A percentile compares a stretch with the other conserved stretches of the same genome.
Evolutionary conservation across 2,113 vertebrate species (phyloP).

Genomic region (Coregonus clupeaformis): DNA sequence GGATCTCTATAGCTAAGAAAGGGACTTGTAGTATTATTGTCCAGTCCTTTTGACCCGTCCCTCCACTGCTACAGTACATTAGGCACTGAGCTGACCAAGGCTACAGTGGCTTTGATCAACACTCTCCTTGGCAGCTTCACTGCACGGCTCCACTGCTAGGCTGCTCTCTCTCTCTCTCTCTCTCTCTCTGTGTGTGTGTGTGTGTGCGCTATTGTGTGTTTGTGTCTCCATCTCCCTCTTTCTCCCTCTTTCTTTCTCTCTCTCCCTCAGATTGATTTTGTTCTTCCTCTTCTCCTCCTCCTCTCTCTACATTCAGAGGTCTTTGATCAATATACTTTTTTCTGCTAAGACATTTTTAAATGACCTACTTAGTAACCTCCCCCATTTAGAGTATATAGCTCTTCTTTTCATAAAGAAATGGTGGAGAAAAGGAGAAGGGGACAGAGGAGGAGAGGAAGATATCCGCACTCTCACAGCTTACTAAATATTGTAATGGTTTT

Average conservation of each 20-base stretch:
- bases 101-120: not conserved
- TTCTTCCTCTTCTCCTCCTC: not conserved
- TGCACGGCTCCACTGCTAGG: not conserved
- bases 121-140: not conserved
- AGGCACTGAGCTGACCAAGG: too few species aligned
- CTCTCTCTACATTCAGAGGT: conserved; percentile 3
- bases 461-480: conserved; percentile 30
- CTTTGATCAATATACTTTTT: conserved; percentile 42
- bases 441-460: not conserved
- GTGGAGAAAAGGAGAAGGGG: not conserved
- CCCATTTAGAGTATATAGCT: conserved; percentile 8
- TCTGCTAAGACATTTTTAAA: conserved; percentile 38
- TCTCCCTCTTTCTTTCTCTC: not conserved
- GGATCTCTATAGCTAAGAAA: too few species aligned
- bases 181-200: too few species aligned
- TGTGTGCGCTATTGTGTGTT: too few species aligned
- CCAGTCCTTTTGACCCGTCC: too few species aligned
- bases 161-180: not conserved
- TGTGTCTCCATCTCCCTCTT: not conserved
- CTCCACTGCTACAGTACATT: too few species aligned
- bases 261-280: not conserved
- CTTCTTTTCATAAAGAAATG: conserved; percentile 14
- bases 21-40: too few species aligned
- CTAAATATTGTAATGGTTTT: conserved; percentile 19
- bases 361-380: conserved; percentile 61